Conservation (phyloP, 2,113 vertebrate genomes). For the Setophaga kirtlandii region DNA sequence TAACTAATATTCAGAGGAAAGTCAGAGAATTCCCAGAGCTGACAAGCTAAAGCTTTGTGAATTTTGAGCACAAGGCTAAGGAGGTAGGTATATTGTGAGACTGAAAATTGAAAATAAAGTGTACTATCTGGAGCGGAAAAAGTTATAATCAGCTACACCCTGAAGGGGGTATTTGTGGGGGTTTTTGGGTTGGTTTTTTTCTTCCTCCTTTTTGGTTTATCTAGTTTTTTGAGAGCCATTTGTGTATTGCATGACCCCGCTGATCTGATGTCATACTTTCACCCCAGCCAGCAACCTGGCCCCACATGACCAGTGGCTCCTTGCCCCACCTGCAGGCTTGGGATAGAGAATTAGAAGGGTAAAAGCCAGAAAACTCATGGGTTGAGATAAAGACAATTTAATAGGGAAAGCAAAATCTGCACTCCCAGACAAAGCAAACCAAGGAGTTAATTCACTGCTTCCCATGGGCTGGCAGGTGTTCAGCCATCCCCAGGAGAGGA, state of each 20-base stretch:
- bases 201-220: not conserved
- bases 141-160: not conserved
- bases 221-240: not conserved
- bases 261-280: not conserved
- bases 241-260: not conserved
- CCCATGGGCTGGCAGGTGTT: not conserved
- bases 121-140: conserved; percentile 9
- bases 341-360: not conserved
- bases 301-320: accelerated
- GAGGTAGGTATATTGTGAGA: not conserved
- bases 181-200: not conserved
- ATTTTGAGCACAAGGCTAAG: conserved; percentile 33
- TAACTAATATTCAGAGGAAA: conserved; percentile 62
- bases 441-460: not conserved
- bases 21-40: conserved; percentile 40
- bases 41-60: conserved; percentile 56
- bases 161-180: not conserved
- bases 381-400: not conserved
- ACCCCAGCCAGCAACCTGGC: not conserved
- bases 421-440: not conserved
- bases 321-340: not conserved
- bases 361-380: not conserved
- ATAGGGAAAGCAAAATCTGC: not conserved
- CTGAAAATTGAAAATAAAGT: conserved; percentile 27
- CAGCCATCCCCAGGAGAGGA: not conserved